These are phyloP conservation scores for Phaonia tiefii DNA, from an alignment of 2,888 invertebrate genomes.

Conservation along the genomic window DNA sequence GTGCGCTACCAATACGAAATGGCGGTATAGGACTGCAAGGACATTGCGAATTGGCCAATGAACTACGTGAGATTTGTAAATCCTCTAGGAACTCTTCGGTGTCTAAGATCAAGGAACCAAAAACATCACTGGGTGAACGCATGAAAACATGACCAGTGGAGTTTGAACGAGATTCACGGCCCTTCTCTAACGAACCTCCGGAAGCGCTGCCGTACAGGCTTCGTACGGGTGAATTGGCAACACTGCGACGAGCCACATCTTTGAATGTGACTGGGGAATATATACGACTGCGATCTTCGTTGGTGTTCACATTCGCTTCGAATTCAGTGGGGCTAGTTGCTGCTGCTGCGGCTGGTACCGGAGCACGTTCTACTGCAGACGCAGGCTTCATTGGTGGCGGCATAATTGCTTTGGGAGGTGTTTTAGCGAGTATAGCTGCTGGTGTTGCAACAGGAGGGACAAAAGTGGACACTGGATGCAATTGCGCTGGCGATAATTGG, in stretches of 20 bases:
- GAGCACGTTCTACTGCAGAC: conserved; percentile 36
- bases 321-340: background rate
- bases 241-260: conserved; percentile 89
- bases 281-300: conserved; percentile 85
- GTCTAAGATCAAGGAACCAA: conserved; percentile 83
- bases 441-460: conserved; percentile 53
- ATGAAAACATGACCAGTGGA: conserved; percentile 84
- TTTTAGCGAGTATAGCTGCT: conserved; percentile 58
- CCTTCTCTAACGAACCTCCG: conserved; percentile 74
- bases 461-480: conserved; percentile 73
- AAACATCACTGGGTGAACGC: conserved; percentile 83
- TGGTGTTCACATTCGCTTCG: conserved; percentile 46
- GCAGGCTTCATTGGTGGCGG: conserved; percentile 66
- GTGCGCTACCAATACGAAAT: conserved; percentile 83
- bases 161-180: conserved; percentile 86
- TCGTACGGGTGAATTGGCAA: conserved; percentile 88
- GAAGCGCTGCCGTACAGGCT: conserved; percentile 73
- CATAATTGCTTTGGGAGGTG: conserved; percentile 66
- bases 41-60: conserved; percentile 72
- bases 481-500: conserved; percentile 74
- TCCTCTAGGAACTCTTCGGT: conserved; percentile 82
- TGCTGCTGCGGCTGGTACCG: conserved; percentile 21
- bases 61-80: conserved; percentile 76
- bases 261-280: conserved; percentile 93
- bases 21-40: conserved; percentile 81